Evolutionary conservation across 2,113 vertebrate genomes (phyloP).

Genomic region (Stegostoma tigrinum): DNA sequence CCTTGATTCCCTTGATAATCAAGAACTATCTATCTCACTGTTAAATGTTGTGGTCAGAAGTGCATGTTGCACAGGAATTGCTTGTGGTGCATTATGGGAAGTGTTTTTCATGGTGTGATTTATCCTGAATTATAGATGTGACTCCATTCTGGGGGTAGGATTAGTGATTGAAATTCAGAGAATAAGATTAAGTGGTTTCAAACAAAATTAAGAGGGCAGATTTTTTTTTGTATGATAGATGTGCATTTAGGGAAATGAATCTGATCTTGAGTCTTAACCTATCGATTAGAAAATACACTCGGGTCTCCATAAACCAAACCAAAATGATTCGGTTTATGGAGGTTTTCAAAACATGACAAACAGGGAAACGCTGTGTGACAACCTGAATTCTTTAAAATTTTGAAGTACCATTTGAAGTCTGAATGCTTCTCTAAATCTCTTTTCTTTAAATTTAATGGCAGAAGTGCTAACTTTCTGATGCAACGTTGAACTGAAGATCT

Average conservation of each 20-base stretch:
- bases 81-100: background rate
- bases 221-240: background rate
- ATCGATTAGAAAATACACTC: too few relatives aligned
- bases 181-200: background rate
- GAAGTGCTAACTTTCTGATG: background rate
- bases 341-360: background rate
- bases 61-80: background rate
- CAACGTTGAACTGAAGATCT: background rate
- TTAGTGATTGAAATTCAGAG: background rate
- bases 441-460: background rate
- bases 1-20: too few relatives aligned
- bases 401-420: background rate
- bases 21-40: too few relatives aligned
- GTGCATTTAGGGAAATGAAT: background rate
- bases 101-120: background rate
- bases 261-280: background rate
- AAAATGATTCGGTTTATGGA: background rate
- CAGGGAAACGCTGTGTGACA: background rate
- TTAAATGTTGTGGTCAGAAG: background rate
- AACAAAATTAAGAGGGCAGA: background rate
- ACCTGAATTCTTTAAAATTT: background rate
- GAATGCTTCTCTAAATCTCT: background rate
- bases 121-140: background rate
- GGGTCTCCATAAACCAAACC: too few relatives aligned
- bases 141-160: background rate